Evolutionary conservation across 2,888 invertebrate species (phyloP), one percentile per base, ranked within the genome.

Genomic region (Brachypterus glaber): DNA sequence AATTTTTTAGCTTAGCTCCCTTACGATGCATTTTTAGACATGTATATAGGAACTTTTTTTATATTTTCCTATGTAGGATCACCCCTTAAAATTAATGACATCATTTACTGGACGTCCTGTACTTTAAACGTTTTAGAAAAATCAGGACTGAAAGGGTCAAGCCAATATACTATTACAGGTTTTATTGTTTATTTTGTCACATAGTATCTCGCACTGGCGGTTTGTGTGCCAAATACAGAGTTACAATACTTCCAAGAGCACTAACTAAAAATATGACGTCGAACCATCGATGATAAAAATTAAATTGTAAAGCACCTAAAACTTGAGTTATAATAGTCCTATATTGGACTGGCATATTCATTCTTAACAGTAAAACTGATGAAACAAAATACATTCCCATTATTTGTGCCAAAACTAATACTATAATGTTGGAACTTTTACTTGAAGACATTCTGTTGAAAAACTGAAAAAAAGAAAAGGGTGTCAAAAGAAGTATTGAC

Each of bases 351-450:
- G 98, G 98, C 92, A 98, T 95, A 62, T 98, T 98, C 98, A 98
- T 98, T 17, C 98, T 72, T 82, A 98, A 92, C 26, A 98, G 68
- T 1, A 98, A 73, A 0, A 98, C 97, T 0, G 92, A 95, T 0
- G 96, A 96, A 36, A 97, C 91, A 68, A 98, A 98, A 62, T 98
- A 98, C 97, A 98, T 98, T 25, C 97, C 97, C 98, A 99, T 98
- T 53, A 98, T 88, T 70, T 98, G 96, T 1, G 97, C 98, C 29
- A 98, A 70, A 46, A 93, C 82, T 34, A 99, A 67, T 2, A 99
- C 97, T 50, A 98, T 96, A 38, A 98, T 85, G 63, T 97, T 97
- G 7, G 97, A 97, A 3, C 96, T 97, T 66, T 97, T 97, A 50
- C 90, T 93, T 52, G 95, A 97, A 1, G 97, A 96, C 58, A 99